These are phyloP conservation scores for Nomada goodeniana DNA, from an alignment of 2,888 invertebrate genomes.

Conservation along the genomic window DNA sequence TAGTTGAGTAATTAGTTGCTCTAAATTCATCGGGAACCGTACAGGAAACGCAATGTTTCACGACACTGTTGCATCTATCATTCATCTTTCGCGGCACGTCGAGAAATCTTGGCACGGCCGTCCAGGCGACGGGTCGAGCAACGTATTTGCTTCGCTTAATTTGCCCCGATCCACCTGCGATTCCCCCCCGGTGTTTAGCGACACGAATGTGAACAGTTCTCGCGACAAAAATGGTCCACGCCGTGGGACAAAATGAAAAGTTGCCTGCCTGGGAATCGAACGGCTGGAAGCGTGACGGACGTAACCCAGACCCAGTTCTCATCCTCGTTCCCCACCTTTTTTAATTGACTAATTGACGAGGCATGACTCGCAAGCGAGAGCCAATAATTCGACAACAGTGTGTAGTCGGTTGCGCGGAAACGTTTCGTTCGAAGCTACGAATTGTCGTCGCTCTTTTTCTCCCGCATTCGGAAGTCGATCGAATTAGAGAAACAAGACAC, in stretches of 20 bases:
- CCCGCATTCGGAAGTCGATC: too few species aligned
- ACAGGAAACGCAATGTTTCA: slow-evolving; percentile 19
- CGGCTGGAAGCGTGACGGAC: not conserved
- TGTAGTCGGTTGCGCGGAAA: not conserved
- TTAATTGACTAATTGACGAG: not conserved
- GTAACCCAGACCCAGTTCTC: not conserved
- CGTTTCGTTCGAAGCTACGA: too few species aligned
- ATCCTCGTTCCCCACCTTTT: not conserved
- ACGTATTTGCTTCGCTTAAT: slow-evolving; percentile 49
- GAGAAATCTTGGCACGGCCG: slow-evolving; percentile 59
- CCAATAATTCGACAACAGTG: not conserved
- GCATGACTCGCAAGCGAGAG: not conserved
- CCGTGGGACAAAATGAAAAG: too few species aligned
- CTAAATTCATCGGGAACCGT: slow-evolving; percentile 20
- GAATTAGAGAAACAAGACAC: not conserved
- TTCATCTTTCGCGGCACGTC: slow-evolving; percentile 53
- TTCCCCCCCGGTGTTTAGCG: not conserved
- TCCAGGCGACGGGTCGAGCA: slow-evolving; percentile 34
- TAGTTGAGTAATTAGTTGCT: slow-evolving; percentile 27
- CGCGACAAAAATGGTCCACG: too few species aligned
- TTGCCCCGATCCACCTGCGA: slow-evolving; percentile 25
- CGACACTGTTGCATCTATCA: slow-evolving; percentile 39
- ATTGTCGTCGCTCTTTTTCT: too few species aligned
- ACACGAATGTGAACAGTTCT: not conserved
- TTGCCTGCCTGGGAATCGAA: not conserved